Evolutionary conservation across 1,140 invertebrate genomes (phyloP), one percentile per base, ranked within the genome.

Genomic region (Bombus sylvicola): DNA sequence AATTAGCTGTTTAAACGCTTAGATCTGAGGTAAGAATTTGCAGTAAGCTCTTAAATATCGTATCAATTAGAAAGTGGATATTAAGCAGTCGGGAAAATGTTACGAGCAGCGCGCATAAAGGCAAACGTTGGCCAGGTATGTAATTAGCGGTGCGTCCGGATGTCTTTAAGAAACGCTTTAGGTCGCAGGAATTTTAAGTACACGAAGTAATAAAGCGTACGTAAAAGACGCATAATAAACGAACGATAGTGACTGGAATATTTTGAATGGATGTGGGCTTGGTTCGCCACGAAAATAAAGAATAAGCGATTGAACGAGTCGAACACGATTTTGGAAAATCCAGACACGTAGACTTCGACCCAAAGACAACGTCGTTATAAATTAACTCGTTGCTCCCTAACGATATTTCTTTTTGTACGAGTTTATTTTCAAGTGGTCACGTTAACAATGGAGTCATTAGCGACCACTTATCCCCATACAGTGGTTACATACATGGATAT

Each of bases 41-140:
- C 28, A n/a, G 28, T 59, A 28, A 53, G 59, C 2, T 62, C 59
- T n/a, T 62, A 13, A 22, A 57, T 39, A 43, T 71, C 41, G 5
- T 28, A 13, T 22, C 82, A 59, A 43, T 73, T 73, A 41, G 80
- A 81, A 81, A 81, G 82, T 59, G n/a, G 28, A 62, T 31, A 62
- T 31, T 2, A 53, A 53, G 15, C 15, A 13, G 31, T 5, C 15
- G 34, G 10, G 64, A n/a, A 57, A 41, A 43, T 43, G 41, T 59
- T 31, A 13, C 13, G 47, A 6, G 47, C 6, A 22, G 3, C 13
- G 47, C 47, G 47, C 18, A 53, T 53, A 15, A 13, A 43, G 25
- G 12, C 3, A n/a, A 39, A 12, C 47, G 37, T 31, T 15, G 22
- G 28, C 22, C 15, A 22, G 8, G 37, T 66, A 66, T 66, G 64